Base-by-base conservation (phyloP, 1,140 invertebrate species). In the Asbolus verrucosus region DNA sequence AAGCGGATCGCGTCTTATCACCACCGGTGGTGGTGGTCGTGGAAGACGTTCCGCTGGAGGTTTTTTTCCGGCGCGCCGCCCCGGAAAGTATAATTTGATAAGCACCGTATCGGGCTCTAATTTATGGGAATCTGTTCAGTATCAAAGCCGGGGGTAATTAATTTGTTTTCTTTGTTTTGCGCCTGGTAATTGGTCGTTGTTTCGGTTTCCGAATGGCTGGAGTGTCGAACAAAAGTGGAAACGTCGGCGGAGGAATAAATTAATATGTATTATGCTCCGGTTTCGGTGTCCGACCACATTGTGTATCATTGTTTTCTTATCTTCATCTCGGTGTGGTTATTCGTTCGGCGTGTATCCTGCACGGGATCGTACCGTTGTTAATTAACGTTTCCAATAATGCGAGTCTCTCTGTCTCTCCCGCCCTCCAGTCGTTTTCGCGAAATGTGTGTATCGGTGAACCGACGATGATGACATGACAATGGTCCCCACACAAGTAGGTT, bases 301-400 rank as follows among this genome's bases (percentile, higher is more conserved):
- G 54, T 61, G 54, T 24, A 16, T 61, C 54, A 61, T 61, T 61
- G 54, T 61, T 61, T 33, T 61, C 27, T 61, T 61, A 61, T 61
- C 54, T 61, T 61, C 27, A 61, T 61, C 54, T 61, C 27, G 11
- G 50, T 59, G 14, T 36, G 11, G 15, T 43, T 43, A 43, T 43
- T 43, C 39, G 39, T 43, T 43, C 11, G 39, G 31, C 24, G n/a
- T 27, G 27, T 61, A 61, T 61, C 54, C 19, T 61, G 31, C n/a
- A 31, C 13, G 54, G 24, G 54, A 61, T 61, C 31, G 54, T 61
- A 30, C 54, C 24, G 54, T 43, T 61, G 54, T 61, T 61, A 61
- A 61, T 61, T 61, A 61, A 61, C 54, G 24, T 61, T 61, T 61
- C 31, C 54, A 61, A 61, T 61, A 61, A 61, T 31, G 27, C 16